Percentiles rank a stretch among this genome's conserved stretches.
Evolutionary conservation across 2,888 invertebrate genomes (phyloP).

Genomic region (Drosophila putrida): DNA sequence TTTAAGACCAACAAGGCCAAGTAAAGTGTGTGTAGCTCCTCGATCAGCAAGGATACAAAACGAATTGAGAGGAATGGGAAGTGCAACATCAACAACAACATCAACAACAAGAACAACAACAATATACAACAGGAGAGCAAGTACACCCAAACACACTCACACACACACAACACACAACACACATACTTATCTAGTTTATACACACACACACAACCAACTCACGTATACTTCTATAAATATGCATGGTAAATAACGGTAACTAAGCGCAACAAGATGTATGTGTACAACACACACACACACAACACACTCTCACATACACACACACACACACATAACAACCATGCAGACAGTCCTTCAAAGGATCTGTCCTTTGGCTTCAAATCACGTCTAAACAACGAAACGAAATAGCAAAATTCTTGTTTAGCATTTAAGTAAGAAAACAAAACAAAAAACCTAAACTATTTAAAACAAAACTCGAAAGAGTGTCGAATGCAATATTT

Average conservation of each 20-base stretch:
- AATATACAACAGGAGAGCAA: conserved; percentile 4
- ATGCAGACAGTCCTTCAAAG: conserved; percentile 6
- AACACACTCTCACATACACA: conserved; percentile 20
- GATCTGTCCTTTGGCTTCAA: conserved; percentile 32
- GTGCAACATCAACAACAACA: conserved; percentile 19
- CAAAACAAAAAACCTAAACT: conserved; percentile 28
- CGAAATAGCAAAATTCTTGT: conserved; percentile 75
- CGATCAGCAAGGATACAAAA: background rate
- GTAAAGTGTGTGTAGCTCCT: conserved; percentile 67
- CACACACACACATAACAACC: conserved; percentile 25
- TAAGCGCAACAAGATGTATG: conserved; percentile 75
- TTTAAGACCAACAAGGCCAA: conserved; percentile 96
- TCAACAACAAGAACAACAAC: conserved; percentile 5
- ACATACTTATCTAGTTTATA: conserved; percentile 56
- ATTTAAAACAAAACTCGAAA: conserved; percentile 23
- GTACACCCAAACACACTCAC: conserved; percentile 23
- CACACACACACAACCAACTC: conserved; percentile 29
- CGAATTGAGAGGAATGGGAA: conserved; percentile 1
- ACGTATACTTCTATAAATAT: conserved; percentile 75
- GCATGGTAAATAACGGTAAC: conserved; percentile 71
- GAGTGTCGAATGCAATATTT: conserved; percentile 49
- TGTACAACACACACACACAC: conserved; percentile 57
- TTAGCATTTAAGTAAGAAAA: conserved; percentile 70
- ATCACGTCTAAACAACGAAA: conserved; percentile 69
- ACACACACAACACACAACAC: conserved; percentile 31